A percentile compares a stretch with the other conserved stretches of the same genome.
Evolutionary conservation across 2,888 invertebrate species (phyloP).

Genomic region (Ypsolopha sequella): DNA sequence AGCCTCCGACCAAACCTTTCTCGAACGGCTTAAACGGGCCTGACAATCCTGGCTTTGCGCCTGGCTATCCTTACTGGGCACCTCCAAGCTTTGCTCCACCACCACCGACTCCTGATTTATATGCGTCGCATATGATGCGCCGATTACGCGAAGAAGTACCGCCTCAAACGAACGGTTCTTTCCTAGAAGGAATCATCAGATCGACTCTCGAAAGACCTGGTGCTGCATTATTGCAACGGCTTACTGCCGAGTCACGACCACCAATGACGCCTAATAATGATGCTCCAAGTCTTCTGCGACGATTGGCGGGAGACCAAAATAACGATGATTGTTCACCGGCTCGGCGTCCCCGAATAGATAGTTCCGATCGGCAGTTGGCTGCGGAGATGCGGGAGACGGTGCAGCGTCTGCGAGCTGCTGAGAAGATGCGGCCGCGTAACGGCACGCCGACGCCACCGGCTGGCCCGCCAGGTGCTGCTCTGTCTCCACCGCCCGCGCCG

Average conservation of each 20-base stretch:
- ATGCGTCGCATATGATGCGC: constrained; percentile 86
- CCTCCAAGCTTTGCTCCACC: constrained; percentile 50
- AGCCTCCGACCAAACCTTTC: constrained; percentile 62
- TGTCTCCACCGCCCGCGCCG: constrained; percentile 23
- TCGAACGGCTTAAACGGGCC: constrained; percentile 77
- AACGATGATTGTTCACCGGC: constrained; percentile 61
- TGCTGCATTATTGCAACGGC: constrained; percentile 43
- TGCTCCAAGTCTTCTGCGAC: constrained; percentile 77
- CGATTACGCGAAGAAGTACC: constrained; percentile 80
- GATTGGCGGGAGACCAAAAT: constrained; percentile 73
- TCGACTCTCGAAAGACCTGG: constrained; percentile 79
- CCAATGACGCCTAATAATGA: constrained; percentile 29
- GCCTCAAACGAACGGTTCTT: constrained; percentile 80
- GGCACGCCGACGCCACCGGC: constrained; percentile 47
- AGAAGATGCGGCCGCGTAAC: constrained; percentile 53
- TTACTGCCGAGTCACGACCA: constrained; percentile 31
- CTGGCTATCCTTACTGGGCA: constrained; percentile 86
- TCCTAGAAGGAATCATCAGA: constrained; percentile 86
- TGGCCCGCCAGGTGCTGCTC: constrained; percentile 22
- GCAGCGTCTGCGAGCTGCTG: constrained; percentile 52
- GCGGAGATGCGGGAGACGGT: constrained; percentile 64
- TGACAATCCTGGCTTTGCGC: constrained; percentile 73
- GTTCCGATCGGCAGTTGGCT: constrained; percentile 50
- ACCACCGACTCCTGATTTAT: constrained; percentile 74
- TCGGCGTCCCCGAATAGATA: constrained; percentile 64